Percentiles rank a stretch among this genome's conserved stretches.
Conservation (phyloP, 2,113 vertebrate species). For the Nibea coibor region DNA sequence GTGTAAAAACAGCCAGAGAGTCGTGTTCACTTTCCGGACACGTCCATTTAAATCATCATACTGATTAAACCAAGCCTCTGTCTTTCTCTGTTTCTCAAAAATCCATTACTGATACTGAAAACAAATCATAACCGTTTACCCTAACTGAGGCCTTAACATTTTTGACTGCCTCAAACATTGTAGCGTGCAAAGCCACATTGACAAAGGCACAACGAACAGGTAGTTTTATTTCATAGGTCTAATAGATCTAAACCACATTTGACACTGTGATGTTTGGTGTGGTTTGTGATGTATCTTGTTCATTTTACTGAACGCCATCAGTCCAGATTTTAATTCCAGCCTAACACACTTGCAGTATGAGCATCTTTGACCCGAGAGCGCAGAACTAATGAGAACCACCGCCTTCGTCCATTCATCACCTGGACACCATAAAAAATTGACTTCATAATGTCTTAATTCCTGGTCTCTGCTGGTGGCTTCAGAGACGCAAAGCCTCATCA, state of each 20-base stretch:
- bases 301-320: neutral
- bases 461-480: neutral
- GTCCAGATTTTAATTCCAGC: neutral
- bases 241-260: neutral
- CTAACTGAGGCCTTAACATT: neutral
- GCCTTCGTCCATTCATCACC: constrained; percentile 8
- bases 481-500: constrained; percentile 11
- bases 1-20: neutral
- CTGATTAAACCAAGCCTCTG: constrained; percentile 4
- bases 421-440: neutral
- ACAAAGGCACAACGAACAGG: neutral
- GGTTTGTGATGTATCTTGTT: neutral
- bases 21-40: neutral
- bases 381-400: neutral
- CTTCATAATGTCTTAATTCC: neutral
- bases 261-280: neutral
- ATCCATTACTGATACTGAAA: neutral
- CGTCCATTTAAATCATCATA: neutral
- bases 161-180: neutral
- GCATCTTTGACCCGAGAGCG: neutral
- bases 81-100: neutral
- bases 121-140: neutral
- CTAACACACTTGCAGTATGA: neutral
- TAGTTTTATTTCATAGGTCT: neutral
- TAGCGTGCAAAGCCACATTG: neutral